Percentiles rank a stretch among this genome's conserved stretches.
phyloP scores from a whole-genome alignment of 2,888 invertebrate species.

The Pyralis farinalis region DNA sequence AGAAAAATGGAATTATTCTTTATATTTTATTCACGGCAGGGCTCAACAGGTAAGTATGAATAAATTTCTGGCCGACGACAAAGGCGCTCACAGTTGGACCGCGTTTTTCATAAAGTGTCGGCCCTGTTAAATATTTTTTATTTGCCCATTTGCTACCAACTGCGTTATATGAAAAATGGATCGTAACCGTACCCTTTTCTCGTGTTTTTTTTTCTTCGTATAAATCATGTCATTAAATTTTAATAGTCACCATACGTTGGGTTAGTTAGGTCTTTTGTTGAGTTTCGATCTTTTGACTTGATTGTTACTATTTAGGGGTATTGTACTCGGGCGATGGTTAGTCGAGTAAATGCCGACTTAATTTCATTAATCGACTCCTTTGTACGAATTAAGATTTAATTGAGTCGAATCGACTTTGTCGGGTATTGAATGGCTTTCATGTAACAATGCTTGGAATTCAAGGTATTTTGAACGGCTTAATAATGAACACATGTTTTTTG shows the following conservation, averaged over 20 bases:
- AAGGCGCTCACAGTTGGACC: constrained; percentile 62
- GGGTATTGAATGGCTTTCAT: constrained; percentile 44
- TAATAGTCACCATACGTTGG: constrained; percentile 75
- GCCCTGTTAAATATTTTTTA: constrained; percentile 77
- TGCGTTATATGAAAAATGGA: constrained; percentile 80
- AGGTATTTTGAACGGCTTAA: constrained; percentile 59
- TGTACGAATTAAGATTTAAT: constrained; percentile 80
- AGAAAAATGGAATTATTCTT: constrained; percentile 78
- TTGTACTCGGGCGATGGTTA: constrained; percentile 68
- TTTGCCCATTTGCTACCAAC: constrained; percentile 80
- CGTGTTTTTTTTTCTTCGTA: constrained; percentile 63
- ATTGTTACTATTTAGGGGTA: constrained; percentile 76
- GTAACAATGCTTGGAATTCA: constrained; percentile 60
- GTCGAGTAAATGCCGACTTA: constrained; percentile 77
- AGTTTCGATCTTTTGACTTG: constrained; percentile 59
- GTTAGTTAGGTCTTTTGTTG: constrained; percentile 79
- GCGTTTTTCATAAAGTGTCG: constrained; percentile 80
- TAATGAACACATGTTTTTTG: constrained; percentile 62
- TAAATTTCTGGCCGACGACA: constrained; percentile 75
- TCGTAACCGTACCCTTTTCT: constrained; percentile 79
- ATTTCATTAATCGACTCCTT: constrained; percentile 79
- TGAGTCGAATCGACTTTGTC: constrained; percentile 67
- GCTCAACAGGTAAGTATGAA: constrained; percentile 74
- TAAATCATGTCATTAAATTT: constrained; percentile 82
- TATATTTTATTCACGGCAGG: constrained; percentile 72